Conservation (phyloP, 2,797 vertebrate genomes). For the Enteromius thamalakanensis region DNA sequence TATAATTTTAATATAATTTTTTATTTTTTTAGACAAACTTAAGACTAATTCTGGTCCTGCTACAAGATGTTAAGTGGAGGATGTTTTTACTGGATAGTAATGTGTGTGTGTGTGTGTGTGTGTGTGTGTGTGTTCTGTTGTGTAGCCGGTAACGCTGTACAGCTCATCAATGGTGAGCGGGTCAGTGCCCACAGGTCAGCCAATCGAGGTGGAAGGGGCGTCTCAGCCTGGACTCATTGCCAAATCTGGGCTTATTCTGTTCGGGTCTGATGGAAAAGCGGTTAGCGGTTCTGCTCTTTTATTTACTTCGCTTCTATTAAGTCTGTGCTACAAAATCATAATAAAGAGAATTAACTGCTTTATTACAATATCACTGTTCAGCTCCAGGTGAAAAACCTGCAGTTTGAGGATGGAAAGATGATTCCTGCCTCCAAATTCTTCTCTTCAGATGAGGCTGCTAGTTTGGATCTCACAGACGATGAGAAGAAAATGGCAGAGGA, state of each 20-base stretch:
- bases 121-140: constrained; percentile 23
- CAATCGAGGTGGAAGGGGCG: constrained; percentile 83
- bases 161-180: constrained; percentile 85
- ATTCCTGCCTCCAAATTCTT: constrained; percentile 94
- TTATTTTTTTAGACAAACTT: not conserved
- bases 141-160: constrained; percentile 88
- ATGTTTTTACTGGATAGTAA: constrained; percentile 12
- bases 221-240: constrained; percentile 85
- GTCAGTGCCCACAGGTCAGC: constrained; percentile 80
- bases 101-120: constrained; percentile 33
- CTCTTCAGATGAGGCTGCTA: constrained; percentile 78
- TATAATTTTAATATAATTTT: too few relatives aligned
- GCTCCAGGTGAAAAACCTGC: constrained; percentile 90
- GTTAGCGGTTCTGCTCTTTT: constrained; percentile 76
- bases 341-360: not conserved
- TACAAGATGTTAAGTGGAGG: not conserved
- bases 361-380: constrained; percentile 62
- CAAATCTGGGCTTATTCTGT: constrained; percentile 88
- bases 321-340: not conserved
- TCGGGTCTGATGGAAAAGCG: constrained; percentile 88
- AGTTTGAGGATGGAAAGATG: constrained; percentile 96
- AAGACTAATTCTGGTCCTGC: not conserved
- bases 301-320: not conserved
- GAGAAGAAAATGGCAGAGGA: constrained; percentile 87
- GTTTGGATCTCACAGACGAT: constrained; percentile 86